Percentiles rank a stretch among this genome's conserved stretches.
Conservation (phyloP, 2,113 vertebrate species). For the Phalacrocorax aristotelis region DNA sequence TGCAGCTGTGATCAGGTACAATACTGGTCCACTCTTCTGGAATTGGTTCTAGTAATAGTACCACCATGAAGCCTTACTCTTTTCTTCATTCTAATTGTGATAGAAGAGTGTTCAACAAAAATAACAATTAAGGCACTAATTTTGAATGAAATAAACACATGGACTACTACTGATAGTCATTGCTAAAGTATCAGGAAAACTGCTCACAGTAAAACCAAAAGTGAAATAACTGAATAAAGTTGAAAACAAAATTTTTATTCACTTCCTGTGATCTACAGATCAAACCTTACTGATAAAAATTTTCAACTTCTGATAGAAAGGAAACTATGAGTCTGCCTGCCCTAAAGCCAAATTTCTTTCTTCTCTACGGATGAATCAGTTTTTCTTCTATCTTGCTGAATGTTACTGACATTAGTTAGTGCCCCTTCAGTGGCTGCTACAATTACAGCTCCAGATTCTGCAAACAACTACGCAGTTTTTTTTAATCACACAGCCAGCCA, state of each 20-base stretch:
- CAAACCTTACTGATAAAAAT: neutral
- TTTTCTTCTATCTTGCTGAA: neutral
- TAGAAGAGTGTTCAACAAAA: neutral
- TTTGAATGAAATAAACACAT: neutral
- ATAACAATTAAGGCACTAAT: neutral
- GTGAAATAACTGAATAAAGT: neutral
- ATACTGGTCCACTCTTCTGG: neutral
- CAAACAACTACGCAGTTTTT: fast-evolving
- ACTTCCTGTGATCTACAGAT: neutral
- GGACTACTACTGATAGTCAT: neutral
- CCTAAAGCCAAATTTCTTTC: conserved; percentile 7
- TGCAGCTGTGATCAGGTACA: neutral
- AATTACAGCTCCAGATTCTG: neutral
- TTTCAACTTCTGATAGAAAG: neutral
- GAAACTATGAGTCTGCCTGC: neutral
- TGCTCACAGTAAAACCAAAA: neutral
- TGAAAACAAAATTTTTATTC: neutral
- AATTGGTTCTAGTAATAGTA: neutral
- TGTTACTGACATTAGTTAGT: neutral
- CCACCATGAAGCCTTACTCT: neutral
- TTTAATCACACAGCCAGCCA: neutral
- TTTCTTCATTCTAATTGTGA: neutral
- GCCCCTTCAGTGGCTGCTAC: neutral
- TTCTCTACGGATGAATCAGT: neutral
- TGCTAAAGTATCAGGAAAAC: neutral